A percentile compares a stretch with the other conserved stretches of the same genome.
Conservation (phyloP, 2,113 vertebrate genomes). For the Empidonax alnorum region DNA sequence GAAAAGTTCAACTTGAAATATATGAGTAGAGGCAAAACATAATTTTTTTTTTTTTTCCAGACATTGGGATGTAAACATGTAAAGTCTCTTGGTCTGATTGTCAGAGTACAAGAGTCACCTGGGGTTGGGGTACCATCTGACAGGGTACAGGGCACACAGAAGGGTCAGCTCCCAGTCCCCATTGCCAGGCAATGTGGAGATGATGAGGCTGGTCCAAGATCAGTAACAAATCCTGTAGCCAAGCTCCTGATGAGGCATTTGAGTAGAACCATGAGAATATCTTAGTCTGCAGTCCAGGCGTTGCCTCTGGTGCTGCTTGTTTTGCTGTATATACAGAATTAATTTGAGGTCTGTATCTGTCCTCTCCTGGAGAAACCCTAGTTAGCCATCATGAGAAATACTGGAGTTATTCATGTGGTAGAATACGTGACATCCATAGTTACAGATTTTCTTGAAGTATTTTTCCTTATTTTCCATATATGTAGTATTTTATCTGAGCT, state of each 20-base stretch:
- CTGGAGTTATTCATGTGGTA: neutral
- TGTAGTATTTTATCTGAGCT: neutral
- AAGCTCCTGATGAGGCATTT: neutral
- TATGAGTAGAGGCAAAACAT: neutral
- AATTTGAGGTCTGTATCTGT: neutral
- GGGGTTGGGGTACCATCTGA: neutral
- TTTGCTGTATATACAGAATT: neutral
- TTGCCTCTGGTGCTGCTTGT: neutral
- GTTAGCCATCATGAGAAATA: neutral
- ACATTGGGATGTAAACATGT: neutral
- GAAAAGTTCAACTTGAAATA: neutral
- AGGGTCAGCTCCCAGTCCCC: neutral
- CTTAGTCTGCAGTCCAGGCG: neutral
- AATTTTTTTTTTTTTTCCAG: neutral
- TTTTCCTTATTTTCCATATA: neutral
- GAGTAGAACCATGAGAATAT: accelerated
- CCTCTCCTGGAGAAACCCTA: neutral
- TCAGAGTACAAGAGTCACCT: neutral
- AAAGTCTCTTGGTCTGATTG: neutral
- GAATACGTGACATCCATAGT: neutral
- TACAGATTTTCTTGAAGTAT: neutral
- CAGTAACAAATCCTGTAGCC: accelerated
- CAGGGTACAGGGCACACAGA: neutral
- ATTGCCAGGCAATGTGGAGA: accelerated
- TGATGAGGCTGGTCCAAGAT: neutral